Base-by-base conservation (phyloP, 2,113 vertebrate species). In the Clarias gariepinus region DNA sequence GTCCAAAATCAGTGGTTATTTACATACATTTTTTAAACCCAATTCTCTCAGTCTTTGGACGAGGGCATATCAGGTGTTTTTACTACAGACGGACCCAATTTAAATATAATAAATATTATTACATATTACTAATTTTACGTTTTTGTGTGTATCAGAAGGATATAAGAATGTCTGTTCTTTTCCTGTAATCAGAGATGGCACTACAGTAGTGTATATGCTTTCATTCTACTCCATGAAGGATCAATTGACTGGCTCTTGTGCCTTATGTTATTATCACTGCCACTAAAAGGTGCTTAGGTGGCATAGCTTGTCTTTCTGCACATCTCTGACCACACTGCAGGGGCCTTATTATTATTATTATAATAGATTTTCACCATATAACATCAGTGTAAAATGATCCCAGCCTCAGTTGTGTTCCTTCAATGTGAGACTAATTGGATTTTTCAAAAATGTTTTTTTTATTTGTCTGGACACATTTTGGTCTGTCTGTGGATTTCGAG, bases 381-480 rank as follows among this genome's bases (percentile, higher is more conserved):
- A 13, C 63, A 68, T 69, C 81, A 33, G 36, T 68, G 64, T 66
- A 64, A 85, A 78, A 53, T 78, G 73, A 85, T 61, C 83, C 57
- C 58, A 47, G 58, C 23, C 52, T 53, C 71, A 77, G 25, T 77
- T 76, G 58, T 58, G 12, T 60, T 25, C 23, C 71, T 58, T 58
- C n/a, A 63, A 52, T 53, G 13, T 63, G 18, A 85, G 10, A 21
- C 71, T 85, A 73, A 61, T 64, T 85, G 25, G 1, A 21, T 85
- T 85, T 85, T 85, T 47, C 83, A 77, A 23, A 60, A 84, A 73
- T 41, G 16, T 73, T 15, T 47, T 80, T 85, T 53, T 69, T 8
- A 89, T 88, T 88, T 66, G 86, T 90, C 87, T 86, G 90, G 87
- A 84, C 69, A 53, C 13, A 60, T 53, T 87, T 47, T 68, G 78